These are phyloP conservation scores for Pangasius larnaudii DNA, from an alignment of 2,797 vertebrate species.

Conservation along the genomic window DNA sequence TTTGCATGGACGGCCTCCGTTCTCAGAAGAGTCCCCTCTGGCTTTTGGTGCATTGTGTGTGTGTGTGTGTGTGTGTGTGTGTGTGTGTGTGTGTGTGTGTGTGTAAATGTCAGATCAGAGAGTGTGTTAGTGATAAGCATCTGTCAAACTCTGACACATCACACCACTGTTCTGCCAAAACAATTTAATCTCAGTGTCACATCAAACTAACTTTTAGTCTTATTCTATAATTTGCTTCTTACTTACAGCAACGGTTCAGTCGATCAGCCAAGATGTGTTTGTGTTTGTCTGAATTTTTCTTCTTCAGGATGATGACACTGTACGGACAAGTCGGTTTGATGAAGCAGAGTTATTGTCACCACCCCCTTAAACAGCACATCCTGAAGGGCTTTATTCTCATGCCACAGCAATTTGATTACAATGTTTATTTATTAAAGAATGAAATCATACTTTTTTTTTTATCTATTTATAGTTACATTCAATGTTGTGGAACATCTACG, in stretches of 20 bases:
- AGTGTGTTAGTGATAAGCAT: constrained; percentile 42
- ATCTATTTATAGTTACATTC: neutral
- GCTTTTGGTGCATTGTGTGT: neutral
- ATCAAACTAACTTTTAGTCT: constrained; percentile 6
- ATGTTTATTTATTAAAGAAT: neutral
- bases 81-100: neutral
- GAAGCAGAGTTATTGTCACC: neutral
- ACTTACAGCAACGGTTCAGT: neutral
- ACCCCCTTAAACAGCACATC: neutral
- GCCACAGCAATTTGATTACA: neutral
- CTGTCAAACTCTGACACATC: constrained; percentile 38
- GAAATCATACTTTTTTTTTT: neutral
- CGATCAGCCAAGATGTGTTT: neutral
- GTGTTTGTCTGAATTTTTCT: neutral
- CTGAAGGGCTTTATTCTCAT: neutral
- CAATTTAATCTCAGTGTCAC: constrained; percentile 27
- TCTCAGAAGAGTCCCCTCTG: constrained; percentile 27
- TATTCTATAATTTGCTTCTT: neutral
- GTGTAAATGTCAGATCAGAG: neutral
- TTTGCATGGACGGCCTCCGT: neutral
- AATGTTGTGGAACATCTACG: neutral
- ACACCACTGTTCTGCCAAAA: constrained; percentile 18
- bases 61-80: constrained; percentile 6
- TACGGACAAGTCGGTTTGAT: neutral
- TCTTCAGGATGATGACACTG: neutral